These are phyloP conservation scores for Loris lydekkerianus DNA, from an alignment of 2,797 vertebrate genomes.

Conservation along the genomic window DNA sequence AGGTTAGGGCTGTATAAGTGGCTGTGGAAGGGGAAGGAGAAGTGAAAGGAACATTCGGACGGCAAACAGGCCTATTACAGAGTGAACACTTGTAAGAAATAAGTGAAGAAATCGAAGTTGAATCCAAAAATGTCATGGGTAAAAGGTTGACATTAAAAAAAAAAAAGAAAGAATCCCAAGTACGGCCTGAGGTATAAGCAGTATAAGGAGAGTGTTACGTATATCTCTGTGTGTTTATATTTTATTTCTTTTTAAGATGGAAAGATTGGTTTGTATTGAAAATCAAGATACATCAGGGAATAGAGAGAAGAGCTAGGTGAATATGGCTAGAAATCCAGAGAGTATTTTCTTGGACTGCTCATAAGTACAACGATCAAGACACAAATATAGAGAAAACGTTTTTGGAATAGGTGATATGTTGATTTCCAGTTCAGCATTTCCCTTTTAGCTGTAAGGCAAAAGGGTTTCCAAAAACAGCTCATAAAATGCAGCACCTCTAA, in stretches of 20 bases:
- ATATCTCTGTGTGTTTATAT: accelerated
- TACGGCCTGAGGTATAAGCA: background rate
- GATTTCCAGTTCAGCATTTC: background rate
- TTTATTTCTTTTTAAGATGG: background rate
- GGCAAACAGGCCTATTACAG: background rate
- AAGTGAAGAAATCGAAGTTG: background rate
- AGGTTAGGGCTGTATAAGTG: background rate
- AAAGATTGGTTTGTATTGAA: background rate
- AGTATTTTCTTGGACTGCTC: background rate
- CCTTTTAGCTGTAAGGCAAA: background rate
- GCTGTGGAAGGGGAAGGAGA: background rate
- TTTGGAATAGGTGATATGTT: background rate
- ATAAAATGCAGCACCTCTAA: background rate
- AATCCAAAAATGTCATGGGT: background rate
- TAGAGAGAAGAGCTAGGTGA: background rate
- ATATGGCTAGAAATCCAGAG: background rate
- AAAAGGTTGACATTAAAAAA: background rate
- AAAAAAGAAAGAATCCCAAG: background rate
- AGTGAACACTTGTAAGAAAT: background rate
- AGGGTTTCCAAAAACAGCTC: background rate
- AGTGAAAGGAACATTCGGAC: background rate
- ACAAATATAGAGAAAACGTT: background rate
- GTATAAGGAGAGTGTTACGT: accelerated
- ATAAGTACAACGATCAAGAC: background rate
- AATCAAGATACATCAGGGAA: background rate